Evolutionary conservation across 2,888 invertebrate species (phyloP).

Genomic region (Iphiclides podalirius): DNA sequence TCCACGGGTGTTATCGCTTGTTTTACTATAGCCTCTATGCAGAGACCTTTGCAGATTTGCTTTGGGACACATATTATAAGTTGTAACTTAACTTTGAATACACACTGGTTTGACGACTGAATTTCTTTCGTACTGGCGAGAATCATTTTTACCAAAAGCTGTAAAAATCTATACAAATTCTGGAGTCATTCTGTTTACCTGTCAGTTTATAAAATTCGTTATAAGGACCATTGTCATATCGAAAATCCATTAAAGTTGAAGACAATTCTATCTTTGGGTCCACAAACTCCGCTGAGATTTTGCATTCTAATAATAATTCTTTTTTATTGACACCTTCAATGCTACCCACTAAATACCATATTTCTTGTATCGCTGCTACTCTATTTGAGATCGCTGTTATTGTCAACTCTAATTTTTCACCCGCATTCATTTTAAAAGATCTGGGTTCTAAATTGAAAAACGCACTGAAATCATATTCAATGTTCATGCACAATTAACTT

Average conservation of each 20-base stretch:
- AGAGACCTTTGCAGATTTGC: too few relatives aligned
- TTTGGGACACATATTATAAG: too few relatives aligned
- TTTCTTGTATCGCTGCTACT: slow-evolving; percentile 68
- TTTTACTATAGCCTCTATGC: too few relatives aligned
- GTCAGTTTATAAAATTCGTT: slow-evolving; percentile 66
- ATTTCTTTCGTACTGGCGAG: too few relatives aligned
- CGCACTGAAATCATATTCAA: slow-evolving; percentile 58
- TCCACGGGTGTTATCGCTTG: too few relatives aligned
- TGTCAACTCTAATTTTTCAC: slow-evolving; percentile 60
- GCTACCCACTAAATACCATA: slow-evolving; percentile 79
- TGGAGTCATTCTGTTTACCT: slow-evolving; percentile 48
- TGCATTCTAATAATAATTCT: slow-evolving; percentile 71
- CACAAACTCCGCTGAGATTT: slow-evolving; percentile 76
- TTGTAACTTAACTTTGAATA: too few relatives aligned
- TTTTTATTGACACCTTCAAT: slow-evolving; percentile 77
- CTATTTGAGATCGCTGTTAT: slow-evolving; percentile 60
- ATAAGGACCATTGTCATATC: slow-evolving; percentile 68
- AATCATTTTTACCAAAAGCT: too few relatives aligned
- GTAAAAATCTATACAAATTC: too few relatives aligned
- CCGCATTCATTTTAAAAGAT: slow-evolving; percentile 63
- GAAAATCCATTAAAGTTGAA: slow-evolving; percentile 68
- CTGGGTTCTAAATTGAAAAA: slow-evolving; percentile 71
- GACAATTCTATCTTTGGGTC: slow-evolving; percentile 79
- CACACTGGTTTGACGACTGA: too few relatives aligned
- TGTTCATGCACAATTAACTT: too few relatives aligned